These are phyloP conservation scores for Pediacus dermestoides DNA, from an alignment of 2,888 invertebrate species.

Conservation along the genomic window DNA sequence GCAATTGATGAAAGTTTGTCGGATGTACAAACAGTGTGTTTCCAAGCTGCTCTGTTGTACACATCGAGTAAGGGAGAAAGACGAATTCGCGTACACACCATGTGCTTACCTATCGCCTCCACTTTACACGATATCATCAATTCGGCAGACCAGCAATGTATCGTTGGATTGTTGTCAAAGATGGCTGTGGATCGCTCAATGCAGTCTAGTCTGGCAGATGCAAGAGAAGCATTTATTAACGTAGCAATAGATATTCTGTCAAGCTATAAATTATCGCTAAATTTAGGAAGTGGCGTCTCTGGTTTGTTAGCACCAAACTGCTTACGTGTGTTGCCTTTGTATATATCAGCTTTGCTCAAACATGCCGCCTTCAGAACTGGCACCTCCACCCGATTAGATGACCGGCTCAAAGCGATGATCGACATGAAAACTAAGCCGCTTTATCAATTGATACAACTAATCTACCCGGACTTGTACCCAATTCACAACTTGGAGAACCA, in stretches of 20 bases:
- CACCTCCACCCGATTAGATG: constrained; percentile 85
- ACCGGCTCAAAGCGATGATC: constrained; percentile 90
- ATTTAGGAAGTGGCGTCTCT: constrained; percentile 57
- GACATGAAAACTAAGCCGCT: constrained; percentile 87
- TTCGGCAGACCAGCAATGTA: constrained; percentile 90
- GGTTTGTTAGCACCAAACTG: constrained; percentile 74
- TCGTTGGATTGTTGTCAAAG: constrained; percentile 87
- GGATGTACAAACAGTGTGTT: constrained; percentile 86
- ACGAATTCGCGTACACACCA: constrained; percentile 94
- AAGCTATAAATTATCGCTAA: constrained; percentile 66
- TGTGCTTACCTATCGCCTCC: constrained; percentile 87
- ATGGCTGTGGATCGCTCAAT: constrained; percentile 96
- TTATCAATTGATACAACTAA: constrained; percentile 70
- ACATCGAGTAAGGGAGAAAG: constrained; percentile 95
- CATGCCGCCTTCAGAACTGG: constrained; percentile 87
- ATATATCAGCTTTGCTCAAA: constrained; percentile 85
- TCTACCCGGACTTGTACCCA: constrained; percentile 92
- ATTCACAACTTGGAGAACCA: constrained; percentile 65
- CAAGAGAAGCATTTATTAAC: constrained; percentile 94
- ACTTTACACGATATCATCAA: constrained; percentile 82
- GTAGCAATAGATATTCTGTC: constrained; percentile 86
- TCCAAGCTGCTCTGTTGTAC: constrained; percentile 96
- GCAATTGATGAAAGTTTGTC: constrained; percentile 88
- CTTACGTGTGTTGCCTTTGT: constrained; percentile 81
- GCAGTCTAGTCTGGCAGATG: constrained; percentile 83